Conservation (phyloP, 2,113 vertebrate genomes). For the human (Homo sapiens) region DNA sequence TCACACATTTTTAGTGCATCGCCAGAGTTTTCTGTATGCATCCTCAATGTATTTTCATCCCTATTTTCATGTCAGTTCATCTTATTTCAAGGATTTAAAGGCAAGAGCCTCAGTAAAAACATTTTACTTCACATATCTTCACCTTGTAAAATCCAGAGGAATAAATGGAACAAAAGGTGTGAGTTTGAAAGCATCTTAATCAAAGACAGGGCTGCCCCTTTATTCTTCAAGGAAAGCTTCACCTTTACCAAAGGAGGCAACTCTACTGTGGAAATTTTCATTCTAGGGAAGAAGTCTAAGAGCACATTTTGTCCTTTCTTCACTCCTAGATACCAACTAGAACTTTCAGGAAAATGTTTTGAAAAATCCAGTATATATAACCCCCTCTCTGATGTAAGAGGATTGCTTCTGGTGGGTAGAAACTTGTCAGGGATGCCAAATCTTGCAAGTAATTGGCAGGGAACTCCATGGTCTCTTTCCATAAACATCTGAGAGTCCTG, state of each 20-base stretch:
- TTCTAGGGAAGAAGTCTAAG: neutral
- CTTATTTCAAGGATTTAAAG: conserved; percentile 58
- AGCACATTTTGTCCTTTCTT: neutral
- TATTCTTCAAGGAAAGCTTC: neutral
- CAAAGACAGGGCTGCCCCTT: neutral
- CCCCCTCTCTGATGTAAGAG: neutral
- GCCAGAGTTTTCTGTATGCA: conserved; percentile 40
- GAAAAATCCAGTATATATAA: neutral
- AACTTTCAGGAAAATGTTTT: neutral
- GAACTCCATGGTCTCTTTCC: neutral
- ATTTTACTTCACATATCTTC: conserved; percentile 35
- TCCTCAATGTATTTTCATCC: conserved; percentile 40
- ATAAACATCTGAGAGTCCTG: no score
- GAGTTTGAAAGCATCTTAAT: conserved; percentile 44
- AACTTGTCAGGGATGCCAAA: neutral
- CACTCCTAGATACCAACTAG: neutral
- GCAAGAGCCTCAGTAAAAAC: neutral
- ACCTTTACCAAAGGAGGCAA: neutral
- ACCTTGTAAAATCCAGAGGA: conserved; percentile 31
- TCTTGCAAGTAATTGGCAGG: neutral
- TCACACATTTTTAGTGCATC: conserved; percentile 34
- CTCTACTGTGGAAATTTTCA: neutral
- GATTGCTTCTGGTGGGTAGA: neutral
- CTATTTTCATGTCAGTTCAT: conserved; percentile 42
- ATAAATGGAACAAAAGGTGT: neutral